Conservation (phyloP, 2,888 invertebrate species). For the Punctoribates punctum region DNA sequence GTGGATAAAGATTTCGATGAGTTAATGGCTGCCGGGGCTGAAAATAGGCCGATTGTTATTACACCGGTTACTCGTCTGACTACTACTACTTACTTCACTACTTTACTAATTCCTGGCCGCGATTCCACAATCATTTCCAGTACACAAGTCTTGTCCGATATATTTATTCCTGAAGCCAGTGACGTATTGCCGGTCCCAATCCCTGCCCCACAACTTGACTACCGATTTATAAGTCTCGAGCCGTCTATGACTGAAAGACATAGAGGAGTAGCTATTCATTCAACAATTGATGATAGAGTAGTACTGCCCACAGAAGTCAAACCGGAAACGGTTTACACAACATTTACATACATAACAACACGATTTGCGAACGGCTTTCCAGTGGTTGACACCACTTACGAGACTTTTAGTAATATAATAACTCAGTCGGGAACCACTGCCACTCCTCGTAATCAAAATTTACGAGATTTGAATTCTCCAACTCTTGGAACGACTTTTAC, state of each 20-base stretch:
- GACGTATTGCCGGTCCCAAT: neutral
- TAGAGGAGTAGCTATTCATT: neutral
- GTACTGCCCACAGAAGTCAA: conserved; percentile 4
- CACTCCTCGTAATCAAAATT: neutral
- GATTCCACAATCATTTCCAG: conserved; percentile 40
- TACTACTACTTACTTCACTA: conserved; percentile 47
- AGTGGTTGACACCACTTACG: conserved; percentile 46
- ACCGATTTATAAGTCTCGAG: neutral
- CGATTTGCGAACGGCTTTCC: conserved; percentile 46
- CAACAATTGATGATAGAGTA: conserved; percentile 19
- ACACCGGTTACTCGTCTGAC: conserved; percentile 44
- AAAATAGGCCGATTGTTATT: conserved; percentile 38
- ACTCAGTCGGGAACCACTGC: conserved; percentile 18
- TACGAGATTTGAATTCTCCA: neutral
- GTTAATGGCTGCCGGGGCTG: conserved; percentile 25
- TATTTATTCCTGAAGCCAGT: conserved; percentile 26
- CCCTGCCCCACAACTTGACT: neutral
- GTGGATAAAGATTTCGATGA: neutral
- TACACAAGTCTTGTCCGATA: conserved; percentile 29
- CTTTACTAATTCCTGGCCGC: conserved; percentile 44
- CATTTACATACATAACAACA: conserved; percentile 48
- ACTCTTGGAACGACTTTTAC: conserved; percentile 31
- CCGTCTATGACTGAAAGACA: conserved; percentile 33
- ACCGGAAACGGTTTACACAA: conserved; percentile 46
- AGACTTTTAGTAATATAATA: conserved; percentile 46